These are phyloP conservation scores for Operophtera brumata DNA, from an alignment of 2,888 invertebrate genomes.

Conservation along the genomic window DNA sequence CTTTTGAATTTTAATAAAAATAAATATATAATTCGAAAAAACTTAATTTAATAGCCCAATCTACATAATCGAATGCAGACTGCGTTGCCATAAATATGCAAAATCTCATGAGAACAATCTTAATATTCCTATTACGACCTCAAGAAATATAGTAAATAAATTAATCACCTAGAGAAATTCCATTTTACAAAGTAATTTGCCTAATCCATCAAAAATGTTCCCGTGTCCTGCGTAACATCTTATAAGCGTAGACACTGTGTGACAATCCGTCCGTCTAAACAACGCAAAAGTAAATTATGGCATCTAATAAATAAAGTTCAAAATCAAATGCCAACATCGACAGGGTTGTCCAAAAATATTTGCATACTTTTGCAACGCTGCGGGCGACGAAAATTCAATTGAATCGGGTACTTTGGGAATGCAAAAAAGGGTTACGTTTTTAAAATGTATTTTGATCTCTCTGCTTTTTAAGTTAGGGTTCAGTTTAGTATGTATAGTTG, in stretches of 20 bases:
- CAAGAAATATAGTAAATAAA: slow-evolving; percentile 55
- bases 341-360: slow-evolving; percentile 52
- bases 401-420: slow-evolving; percentile 41
- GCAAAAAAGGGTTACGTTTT: slow-evolving; percentile 33
- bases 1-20: no score
- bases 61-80: neutral
- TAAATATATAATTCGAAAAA: slow-evolving; percentile 2
- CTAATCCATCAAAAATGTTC: slow-evolving; percentile 54
- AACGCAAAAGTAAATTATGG: slow-evolving; percentile 24
- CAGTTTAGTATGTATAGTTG: neutral
- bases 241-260: no score
- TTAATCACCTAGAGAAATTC: slow-evolving; percentile 53
- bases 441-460: slow-evolving; percentile 27
- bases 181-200: slow-evolving; percentile 51
- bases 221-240: slow-evolving; percentile 5
- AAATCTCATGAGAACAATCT: slow-evolving; percentile 46
- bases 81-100: slow-evolving; percentile 47
- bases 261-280: no score
- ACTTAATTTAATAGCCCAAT: neutral
- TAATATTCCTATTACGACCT: slow-evolving; percentile 38
- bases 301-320: slow-evolving; percentile 17
- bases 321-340: slow-evolving; percentile 19
- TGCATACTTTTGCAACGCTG: slow-evolving; percentile 59
- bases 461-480: slow-evolving; percentile 25
- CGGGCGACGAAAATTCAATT: slow-evolving; percentile 51